Percentiles rank a stretch among this genome's conserved stretches.
Evolutionary conservation across 2,888 invertebrate genomes (phyloP).

Genomic region (Zygogramma bicolorata): DNA sequence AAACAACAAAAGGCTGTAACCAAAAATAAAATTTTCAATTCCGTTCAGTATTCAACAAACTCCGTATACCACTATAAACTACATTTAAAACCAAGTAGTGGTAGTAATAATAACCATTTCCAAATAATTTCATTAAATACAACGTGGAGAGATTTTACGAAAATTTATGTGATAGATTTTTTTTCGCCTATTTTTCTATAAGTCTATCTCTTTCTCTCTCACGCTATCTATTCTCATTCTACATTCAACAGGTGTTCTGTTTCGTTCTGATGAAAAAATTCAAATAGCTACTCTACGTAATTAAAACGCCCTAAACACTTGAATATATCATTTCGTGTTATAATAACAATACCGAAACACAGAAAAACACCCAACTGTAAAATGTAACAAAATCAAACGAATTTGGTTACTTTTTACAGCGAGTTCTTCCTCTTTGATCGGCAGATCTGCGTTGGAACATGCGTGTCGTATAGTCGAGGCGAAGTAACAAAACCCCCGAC

Average conservation of each 20-base stretch:
- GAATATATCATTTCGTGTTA: conserved; percentile 34
- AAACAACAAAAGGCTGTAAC: not conserved
- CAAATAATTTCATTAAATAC: conserved; percentile 30
- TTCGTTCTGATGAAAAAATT: conserved; percentile 30
- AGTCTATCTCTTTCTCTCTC: conserved; percentile 25
- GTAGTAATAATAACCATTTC: conserved; percentile 30
- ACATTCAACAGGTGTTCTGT: conserved; percentile 34
- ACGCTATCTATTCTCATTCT: conserved; percentile 7
- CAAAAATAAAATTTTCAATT: not conserved
- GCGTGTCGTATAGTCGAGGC: not conserved
- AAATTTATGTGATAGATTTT: conserved; percentile 20
- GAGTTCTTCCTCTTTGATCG: conserved; percentile 35
- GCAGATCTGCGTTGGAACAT: conserved; percentile 39
- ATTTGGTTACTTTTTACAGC: conserved; percentile 40
- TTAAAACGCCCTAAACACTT: conserved; percentile 35
- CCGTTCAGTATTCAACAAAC: not conserved
- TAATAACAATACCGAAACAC: conserved; percentile 33
- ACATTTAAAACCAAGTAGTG: conserved; percentile 6
- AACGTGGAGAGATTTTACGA: conserved; percentile 39
- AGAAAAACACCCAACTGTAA: conserved; percentile 44
- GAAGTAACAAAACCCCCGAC: conserved; percentile 8
- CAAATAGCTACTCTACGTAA: conserved; percentile 35
- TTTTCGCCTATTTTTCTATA: conserved; percentile 13
- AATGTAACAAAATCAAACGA: conserved; percentile 22
- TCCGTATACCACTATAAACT: conserved; percentile 2